Base-by-base conservation (phyloP, 2,888 invertebrate species). In the Drosophila yooni region DNA sequence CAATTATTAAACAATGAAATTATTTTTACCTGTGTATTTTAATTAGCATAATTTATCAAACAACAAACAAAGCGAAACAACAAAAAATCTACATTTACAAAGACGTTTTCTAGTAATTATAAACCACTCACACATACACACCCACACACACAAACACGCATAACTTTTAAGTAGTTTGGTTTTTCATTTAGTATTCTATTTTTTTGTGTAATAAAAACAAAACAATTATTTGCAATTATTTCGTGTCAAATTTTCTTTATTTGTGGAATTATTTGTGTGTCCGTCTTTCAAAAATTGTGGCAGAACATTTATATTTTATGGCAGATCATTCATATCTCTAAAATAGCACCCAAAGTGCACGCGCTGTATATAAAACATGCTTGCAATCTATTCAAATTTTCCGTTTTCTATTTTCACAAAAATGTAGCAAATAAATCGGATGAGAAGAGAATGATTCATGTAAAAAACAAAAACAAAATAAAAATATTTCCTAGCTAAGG, bases 11-110 rank as follows among this genome's bases (percentile, higher is more conserved):
- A 89, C 74, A 89, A 89, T 85, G 90, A 85, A 85, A 89, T 85
- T 85, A 89, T 89, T 85, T 89, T 88, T 89, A 85, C 88, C 90
- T 85, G 90, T 88, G 88, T 86, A 86, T 89, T 86, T 89, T 86
- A 86, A 89, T 88, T 86, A 86, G 85, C 80, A 80, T 86, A 86
- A 86, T 89, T 86, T 85, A 75, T 70, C 50, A 43, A 57, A 25
- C 40, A 57, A 56, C 56, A 67, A 76, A 81, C 76, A 70, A 75
- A 71, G 71, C 76, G 63, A 76, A 76, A 76, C 78, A 75, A 79
- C 79, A 79, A 78, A 71, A 69, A 78, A 69, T 61, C 74, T 84
- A 89, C 88, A 74, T 74, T 89, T 82, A 89, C 86, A 90, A 87
- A 87, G 86, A 89, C 86, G 90, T 90, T 85, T 86, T 85, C 90